A percentile compares a stretch with the other conserved stretches of the same genome.
These are phyloP conservation scores for Spicauda simplicius DNA, from an alignment of 2,888 invertebrate species.

Conservation along the genomic window DNA sequence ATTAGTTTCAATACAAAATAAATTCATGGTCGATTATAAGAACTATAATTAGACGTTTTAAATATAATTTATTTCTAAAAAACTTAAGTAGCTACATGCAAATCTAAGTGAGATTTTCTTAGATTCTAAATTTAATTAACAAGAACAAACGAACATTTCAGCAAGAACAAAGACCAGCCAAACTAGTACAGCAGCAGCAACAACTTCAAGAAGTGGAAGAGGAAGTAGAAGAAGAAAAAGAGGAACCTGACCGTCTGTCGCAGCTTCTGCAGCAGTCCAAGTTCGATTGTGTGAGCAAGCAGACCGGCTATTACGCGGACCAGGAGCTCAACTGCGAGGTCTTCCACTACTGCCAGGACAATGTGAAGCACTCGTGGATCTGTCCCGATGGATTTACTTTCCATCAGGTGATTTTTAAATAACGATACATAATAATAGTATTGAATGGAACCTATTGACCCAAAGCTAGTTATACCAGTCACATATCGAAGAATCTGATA, in stretches of 20 bases:
- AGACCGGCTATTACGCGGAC: slow-evolving; percentile 96
- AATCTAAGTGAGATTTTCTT: background rate
- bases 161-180: slow-evolving; percentile 63
- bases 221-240: slow-evolving; percentile 89
- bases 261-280: slow-evolving; percentile 92
- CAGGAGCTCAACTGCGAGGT: slow-evolving; percentile 95
- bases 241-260: slow-evolving; percentile 93
- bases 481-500: no score
- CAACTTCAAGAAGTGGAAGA: slow-evolving; percentile 63
- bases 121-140: background rate
- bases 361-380: slow-evolving; percentile 95
- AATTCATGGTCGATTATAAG: background rate
- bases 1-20: background rate
- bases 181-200: slow-evolving; percentile 57
- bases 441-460: no score
- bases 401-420: slow-evolving; percentile 87
- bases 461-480: no score
- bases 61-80: background rate
- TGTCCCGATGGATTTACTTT: slow-evolving; percentile 96
- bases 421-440: no score
- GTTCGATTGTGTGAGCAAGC: slow-evolving; percentile 91
- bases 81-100: background rate
- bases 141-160: slow-evolving; percentile 45
- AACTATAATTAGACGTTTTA: no score
- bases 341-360: slow-evolving; percentile 97